Base-by-base conservation (phyloP, 2,797 vertebrate species). In the Anisognathus igniventris region DNA sequence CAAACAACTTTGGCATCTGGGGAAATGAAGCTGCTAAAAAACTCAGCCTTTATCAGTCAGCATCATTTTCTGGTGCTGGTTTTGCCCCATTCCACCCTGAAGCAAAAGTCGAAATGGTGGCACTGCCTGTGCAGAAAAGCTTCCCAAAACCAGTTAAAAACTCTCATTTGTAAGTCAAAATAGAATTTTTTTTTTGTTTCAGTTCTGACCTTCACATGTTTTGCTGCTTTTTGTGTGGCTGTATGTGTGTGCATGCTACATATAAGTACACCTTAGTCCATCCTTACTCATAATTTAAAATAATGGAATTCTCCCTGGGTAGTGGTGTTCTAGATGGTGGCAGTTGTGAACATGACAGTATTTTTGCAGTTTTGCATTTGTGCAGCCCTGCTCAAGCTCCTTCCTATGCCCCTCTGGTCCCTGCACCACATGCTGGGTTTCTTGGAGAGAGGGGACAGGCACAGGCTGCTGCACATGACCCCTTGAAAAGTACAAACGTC, bases 41-140 rank as follows among this genome's bases (percentile, higher is more conserved):
- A 0, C 8, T 18, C 40, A 6, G 30, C 37, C 20, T 78, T 56
- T 1, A 0, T 28, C 5, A 2, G 25, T 37, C 54, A 48, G 4
- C 14, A 10, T 5, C 4, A 31, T 65, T 65, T 65, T 65, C 37
- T 45, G 33, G 10, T 44, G 28, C 21, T 70, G 54, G 4, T 44
- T 83, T 61, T 62, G 10, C 28, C 40, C 51, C 5, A 1, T 56
- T 54, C 12, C 61, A 73, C n/a, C 15, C 10, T 47, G 53, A 66
- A 58, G 44, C 17, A 56, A 25, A 73, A 17, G n/a, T 19, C 8
- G 0, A 73, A 70, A 28, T 25, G 17, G 17, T 37, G 44, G 35
- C 1, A 2, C n/a, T 53, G 54, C 30, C 62, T 24, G 21, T 39
- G 45, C 33, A 53, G 54, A 70, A 75, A 31, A 72, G 12, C 21